Evolutionary conservation across 1,140 invertebrate species (phyloP).

Genomic region (Orchestia grillus): DNA sequence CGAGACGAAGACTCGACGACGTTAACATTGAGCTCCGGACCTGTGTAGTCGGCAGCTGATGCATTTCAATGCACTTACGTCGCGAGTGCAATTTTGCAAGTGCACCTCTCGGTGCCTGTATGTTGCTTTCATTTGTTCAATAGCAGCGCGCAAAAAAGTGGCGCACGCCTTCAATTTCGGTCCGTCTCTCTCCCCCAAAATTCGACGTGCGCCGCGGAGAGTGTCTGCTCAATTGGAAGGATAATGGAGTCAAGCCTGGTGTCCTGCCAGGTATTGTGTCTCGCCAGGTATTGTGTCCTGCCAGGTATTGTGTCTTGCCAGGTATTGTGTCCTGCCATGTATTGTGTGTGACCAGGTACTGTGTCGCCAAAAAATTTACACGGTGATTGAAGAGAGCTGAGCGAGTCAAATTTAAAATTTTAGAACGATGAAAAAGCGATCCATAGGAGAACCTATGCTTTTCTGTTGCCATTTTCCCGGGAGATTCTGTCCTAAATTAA

Average conservation of each 20-base stretch:
- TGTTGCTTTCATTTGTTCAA: not conserved
- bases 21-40: not conserved
- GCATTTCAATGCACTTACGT: not conserved
- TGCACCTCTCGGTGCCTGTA: constrained; percentile 4
- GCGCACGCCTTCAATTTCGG: not conserved
- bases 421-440: not conserved
- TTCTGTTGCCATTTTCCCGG: not conserved
- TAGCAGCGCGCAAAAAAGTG: not conserved
- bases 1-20: not conserved
- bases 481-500: not conserved
- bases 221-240: not conserved
- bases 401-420: not conserved
- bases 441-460: no score
- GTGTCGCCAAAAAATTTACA: not conserved
- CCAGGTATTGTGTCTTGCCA: not conserved
- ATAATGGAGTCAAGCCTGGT: not conserved
- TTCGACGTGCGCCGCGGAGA: not conserved
- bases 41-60: not conserved
- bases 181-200: not conserved
- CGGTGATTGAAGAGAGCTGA: not conserved
- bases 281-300: no score
- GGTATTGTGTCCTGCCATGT: not conserved
- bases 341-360: no score
- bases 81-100: not conserved
- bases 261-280: not conserved